These are phyloP conservation scores for Ctenomys sociabilis DNA, from an alignment of 2,113 vertebrate species.

Conservation along the genomic window DNA sequence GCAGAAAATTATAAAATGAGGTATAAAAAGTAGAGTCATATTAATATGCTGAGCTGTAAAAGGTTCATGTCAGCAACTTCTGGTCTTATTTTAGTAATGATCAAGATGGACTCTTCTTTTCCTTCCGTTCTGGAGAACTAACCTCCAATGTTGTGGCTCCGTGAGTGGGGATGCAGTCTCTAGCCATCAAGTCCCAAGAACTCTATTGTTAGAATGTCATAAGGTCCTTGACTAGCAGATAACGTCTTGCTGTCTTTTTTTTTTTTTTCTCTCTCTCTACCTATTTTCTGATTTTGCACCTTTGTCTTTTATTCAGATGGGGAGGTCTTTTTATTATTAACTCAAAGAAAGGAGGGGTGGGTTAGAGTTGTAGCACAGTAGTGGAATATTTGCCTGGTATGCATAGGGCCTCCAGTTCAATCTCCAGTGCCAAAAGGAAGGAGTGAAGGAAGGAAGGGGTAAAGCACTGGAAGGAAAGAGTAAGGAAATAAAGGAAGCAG, in stretches of 20 bases:
- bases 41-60: no score
- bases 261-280: background rate
- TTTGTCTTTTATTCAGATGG: background rate
- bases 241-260: background rate
- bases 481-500: background rate
- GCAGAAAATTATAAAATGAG: no score
- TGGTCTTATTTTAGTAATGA: background rate
- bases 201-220: background rate
- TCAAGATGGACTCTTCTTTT: background rate
- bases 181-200: background rate
- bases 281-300: background rate
- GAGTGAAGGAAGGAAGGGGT: background rate
- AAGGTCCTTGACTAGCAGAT: background rate
- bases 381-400: background rate
- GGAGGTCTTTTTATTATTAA: slow-evolving; percentile 1
- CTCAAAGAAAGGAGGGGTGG: background rate
- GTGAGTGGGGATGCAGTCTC: background rate
- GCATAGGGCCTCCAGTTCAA: background rate
- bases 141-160: background rate
- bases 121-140: background rate
- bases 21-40: no score
- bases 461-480: background rate
- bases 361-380: background rate
- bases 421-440: background rate
- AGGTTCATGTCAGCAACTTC: no score